Conservation (phyloP, 2,113 vertebrate species). For the Notiomystis cincta region DNA sequence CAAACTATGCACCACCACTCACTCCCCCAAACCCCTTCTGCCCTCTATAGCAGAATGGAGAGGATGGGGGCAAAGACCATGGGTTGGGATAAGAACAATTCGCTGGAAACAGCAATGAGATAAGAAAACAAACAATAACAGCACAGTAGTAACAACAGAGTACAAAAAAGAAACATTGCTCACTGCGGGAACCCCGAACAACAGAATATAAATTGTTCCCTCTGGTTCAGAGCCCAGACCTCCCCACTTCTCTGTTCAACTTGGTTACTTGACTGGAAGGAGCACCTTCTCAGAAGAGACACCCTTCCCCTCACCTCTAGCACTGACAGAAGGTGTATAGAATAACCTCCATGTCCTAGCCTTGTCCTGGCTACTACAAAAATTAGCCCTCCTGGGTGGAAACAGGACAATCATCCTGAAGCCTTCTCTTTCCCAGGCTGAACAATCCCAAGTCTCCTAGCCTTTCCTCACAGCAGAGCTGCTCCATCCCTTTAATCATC, state of each 20-base stretch:
- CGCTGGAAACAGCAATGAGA: accelerated
- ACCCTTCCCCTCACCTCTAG: not conserved
- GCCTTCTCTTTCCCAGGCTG: not conserved
- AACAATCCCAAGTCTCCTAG: not conserved
- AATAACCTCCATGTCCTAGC: not conserved
- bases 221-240: not conserved
- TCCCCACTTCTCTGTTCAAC: not conserved
- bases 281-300: not conserved
- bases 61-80: not conserved
- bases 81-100: not conserved
- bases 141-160: not conserved
- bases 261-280: not conserved
- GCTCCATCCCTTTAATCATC: not conserved
- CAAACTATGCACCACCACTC: not conserved
- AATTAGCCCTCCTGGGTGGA: not conserved
- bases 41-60: not conserved
- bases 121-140: not conserved
- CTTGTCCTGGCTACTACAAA: not conserved
- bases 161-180: not conserved
- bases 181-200: accelerated
- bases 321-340: not conserved
- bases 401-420: not conserved
- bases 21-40: not conserved
- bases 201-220: not conserved
- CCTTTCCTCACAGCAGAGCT: not conserved